Percentiles rank a stretch among this genome's conserved stretches.
These are phyloP conservation scores for Sinella curviseta DNA, from an alignment of 1,140 invertebrate genomes.

Conservation along the genomic window DNA sequence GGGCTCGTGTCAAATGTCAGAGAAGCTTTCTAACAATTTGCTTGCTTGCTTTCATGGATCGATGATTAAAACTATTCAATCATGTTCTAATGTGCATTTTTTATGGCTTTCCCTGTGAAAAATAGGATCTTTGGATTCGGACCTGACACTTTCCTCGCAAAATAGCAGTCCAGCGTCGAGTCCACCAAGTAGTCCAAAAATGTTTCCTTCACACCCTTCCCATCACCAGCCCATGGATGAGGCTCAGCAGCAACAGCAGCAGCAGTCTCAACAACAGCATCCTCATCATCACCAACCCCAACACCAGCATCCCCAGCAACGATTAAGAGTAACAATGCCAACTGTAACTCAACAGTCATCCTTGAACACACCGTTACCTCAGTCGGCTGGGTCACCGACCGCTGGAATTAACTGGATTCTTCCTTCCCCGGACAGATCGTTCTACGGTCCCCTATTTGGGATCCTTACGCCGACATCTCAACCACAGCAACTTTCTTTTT, in stretches of 20 bases:
- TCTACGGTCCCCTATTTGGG: conserved; percentile 62
- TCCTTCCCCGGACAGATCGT: conserved; percentile 64
- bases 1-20: no score
- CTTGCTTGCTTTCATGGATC: no score
- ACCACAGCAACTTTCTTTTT: conserved; percentile 52
- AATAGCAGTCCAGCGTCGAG: conserved; percentile 37
- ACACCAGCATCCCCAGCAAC: conserved; percentile 51
- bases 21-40: no score
- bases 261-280: conserved; percentile 52
- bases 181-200: conserved; percentile 47
- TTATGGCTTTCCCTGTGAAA: no score
- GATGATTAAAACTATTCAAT: no score
- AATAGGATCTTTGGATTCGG: conserved; percentile 48
- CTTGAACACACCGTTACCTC: conserved; percentile 47
- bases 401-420: conserved; percentile 59
- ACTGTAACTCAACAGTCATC: conserved; percentile 56
- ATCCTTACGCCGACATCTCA: conserved; percentile 54
- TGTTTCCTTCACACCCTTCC: conserved; percentile 51
- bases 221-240: conserved; percentile 65
- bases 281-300: conserved; percentile 52
- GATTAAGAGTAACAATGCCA: conserved; percentile 54
- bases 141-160: conserved; percentile 42
- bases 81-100: no score
- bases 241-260: conserved; percentile 60
- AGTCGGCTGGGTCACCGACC: conserved; percentile 47